phyloP scores from a whole-genome alignment of 2,888 invertebrate species.

The Trypoxylon attenuatum region DNA sequence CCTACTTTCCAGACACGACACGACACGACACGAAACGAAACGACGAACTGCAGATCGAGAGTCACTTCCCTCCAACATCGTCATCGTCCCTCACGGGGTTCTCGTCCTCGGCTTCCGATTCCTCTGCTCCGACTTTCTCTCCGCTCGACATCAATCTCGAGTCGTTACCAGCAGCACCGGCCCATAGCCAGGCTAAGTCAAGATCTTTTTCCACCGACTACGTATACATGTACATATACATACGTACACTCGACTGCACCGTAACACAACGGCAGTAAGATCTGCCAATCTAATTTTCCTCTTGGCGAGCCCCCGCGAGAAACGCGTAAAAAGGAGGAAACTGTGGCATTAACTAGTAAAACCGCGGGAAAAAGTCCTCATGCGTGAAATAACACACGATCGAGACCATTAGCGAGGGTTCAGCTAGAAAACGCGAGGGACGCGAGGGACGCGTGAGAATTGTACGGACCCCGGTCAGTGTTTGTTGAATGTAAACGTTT shows the following conservation, averaged over 20 bases:
- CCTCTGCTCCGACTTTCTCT: constrained; percentile 4
- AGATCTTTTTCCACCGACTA: no score
- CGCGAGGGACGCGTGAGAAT: no score
- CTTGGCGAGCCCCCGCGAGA: constrained; percentile 14
- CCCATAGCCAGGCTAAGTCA: no score
- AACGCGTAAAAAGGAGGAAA: constrained; percentile 2
- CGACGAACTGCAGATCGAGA: constrained; percentile 48
- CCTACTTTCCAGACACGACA: constrained; percentile 50
- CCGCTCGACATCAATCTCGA: no score
- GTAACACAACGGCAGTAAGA: no score
- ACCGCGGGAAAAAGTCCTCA: background rate
- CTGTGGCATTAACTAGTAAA: constrained; percentile 14
- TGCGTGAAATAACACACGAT: background rate
- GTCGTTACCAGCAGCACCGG: constrained; percentile 11
- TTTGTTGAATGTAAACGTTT: no score
- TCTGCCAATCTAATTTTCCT: constrained; percentile 43
- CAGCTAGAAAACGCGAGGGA: background rate
- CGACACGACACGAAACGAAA: no score
- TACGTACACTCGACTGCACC: no score
- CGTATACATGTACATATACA: no score
- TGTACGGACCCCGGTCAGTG: no score
- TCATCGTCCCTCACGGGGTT: constrained; percentile 16
- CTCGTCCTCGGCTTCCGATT: constrained; percentile 40
- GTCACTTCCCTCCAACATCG: constrained; percentile 44
- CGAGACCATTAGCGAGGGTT: background rate